Conservation (phyloP, 2,888 invertebrate species). For the Cynaeus angustus region DNA sequence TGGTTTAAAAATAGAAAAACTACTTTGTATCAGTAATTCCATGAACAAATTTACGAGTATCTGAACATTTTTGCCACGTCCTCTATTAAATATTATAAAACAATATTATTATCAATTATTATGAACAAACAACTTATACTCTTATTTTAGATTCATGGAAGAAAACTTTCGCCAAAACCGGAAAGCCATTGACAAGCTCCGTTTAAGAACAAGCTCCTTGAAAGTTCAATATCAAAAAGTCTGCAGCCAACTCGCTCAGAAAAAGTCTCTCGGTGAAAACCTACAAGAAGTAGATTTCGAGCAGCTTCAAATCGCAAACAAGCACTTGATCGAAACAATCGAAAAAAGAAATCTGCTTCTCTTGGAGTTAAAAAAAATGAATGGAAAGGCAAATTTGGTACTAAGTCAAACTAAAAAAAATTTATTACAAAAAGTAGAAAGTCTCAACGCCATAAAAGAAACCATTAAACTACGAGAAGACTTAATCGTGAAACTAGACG, state of each 20-base stretch:
- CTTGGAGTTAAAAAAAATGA: slow-evolving; percentile 75
- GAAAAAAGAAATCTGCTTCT: slow-evolving; percentile 74
- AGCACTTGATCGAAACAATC: slow-evolving; percentile 71
- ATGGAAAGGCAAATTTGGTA: slow-evolving; percentile 73
- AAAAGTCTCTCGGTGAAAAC: slow-evolving; percentile 75
- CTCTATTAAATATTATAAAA: too few species aligned
- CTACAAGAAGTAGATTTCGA: slow-evolving; percentile 77
- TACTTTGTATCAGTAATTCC: too few species aligned
- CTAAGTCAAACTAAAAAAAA: slow-evolving; percentile 74
- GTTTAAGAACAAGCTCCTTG: slow-evolving; percentile 74
- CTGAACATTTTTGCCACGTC: too few species aligned
- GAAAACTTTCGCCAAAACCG: slow-evolving; percentile 75
- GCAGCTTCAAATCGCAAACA: slow-evolving; percentile 76
- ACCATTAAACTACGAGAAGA: slow-evolving; percentile 69
- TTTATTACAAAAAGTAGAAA: slow-evolving; percentile 72
- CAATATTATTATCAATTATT: too few species aligned
- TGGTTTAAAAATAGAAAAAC: too few species aligned
- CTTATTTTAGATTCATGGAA: slow-evolving; percentile 74
- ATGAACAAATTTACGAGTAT: too few species aligned
- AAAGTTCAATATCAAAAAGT: slow-evolving; percentile 74
- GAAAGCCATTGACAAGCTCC: slow-evolving; percentile 74
- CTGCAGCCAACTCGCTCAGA: slow-evolving; percentile 73
- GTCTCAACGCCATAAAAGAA: slow-evolving; percentile 69
- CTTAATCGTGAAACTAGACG: slow-evolving; percentile 70
- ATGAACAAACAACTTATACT: too few species aligned